Percentiles rank a stretch among this genome's conserved stretches.
Conservation (phyloP, 37 sponge, comb jelly and placozoan genomes). For the Oopsacas minuta region DNA sequence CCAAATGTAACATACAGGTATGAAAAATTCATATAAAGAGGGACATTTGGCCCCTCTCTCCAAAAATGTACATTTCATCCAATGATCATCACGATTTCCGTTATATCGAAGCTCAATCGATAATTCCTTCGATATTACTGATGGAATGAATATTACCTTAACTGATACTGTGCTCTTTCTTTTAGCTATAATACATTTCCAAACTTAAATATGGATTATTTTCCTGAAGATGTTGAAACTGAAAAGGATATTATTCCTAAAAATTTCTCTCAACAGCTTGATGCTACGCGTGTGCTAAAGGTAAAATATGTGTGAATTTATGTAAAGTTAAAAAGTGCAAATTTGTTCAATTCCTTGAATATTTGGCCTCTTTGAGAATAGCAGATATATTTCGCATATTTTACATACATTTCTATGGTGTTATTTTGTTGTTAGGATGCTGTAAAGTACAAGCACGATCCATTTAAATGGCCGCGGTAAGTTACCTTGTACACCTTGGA, state of each 20-base stretch:
- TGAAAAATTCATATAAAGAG: not conserved
- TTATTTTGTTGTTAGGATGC: not conserved
- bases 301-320: not conserved
- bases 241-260: not conserved
- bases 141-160: too few species aligned
- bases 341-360: not conserved
- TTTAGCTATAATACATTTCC: conserved; percentile 15
- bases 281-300: not conserved
- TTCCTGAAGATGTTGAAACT: not conserved
- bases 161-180: too few species aligned
- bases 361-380: too few species aligned
- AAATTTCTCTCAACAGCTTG: not conserved
- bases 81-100: too few species aligned
- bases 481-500: too few species aligned
- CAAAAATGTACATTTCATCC: too few species aligned
- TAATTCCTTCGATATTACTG: too few species aligned
- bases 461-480: not conserved
- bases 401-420: not conserved
- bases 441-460: not conserved
- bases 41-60: too few species aligned
- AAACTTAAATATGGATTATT: not conserved
- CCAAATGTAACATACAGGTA: conserved; percentile 9
- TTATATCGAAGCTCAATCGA: too few species aligned
- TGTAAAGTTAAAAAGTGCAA: not conserved
- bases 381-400: not conserved